Conservation (phyloP, 2,113 vertebrate species). For the Aix galericulata region DNA sequence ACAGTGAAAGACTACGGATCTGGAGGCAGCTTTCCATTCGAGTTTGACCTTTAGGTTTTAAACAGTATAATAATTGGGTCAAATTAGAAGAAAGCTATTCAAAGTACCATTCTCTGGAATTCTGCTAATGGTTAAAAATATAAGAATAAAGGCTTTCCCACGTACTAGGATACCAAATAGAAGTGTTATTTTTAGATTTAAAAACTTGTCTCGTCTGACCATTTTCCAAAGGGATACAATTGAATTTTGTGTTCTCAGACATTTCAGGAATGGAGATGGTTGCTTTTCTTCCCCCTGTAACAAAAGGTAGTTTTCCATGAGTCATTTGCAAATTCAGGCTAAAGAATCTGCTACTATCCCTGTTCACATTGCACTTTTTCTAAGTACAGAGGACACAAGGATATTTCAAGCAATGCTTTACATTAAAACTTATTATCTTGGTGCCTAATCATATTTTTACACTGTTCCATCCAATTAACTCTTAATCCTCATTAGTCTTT, state of each 20-base stretch:
- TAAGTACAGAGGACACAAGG: not conserved
- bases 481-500: not conserved
- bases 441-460: not conserved
- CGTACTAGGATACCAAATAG: not conserved
- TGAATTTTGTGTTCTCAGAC: not conserved
- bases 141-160: not conserved
- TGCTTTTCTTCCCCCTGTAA: not conserved
- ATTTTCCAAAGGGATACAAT: not conserved
- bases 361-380: not conserved
- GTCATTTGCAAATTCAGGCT: not conserved
- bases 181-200: not conserved
- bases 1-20: conserved; percentile 35
- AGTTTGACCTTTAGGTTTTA: conserved; percentile 24
- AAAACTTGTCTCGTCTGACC: not conserved
- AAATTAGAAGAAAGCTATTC: not conserved
- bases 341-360: not conserved
- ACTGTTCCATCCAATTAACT: not conserved
- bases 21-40: conserved; percentile 11
- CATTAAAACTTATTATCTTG: not conserved
- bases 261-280: not conserved
- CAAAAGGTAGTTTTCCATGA: not conserved
- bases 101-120: not conserved
- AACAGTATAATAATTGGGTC: not conserved
- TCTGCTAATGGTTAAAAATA: not conserved
- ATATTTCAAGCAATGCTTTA: not conserved